Evolutionary conservation across 2,797 vertebrate genomes (phyloP).

Genomic region (Spheniscus humboldti): DNA sequence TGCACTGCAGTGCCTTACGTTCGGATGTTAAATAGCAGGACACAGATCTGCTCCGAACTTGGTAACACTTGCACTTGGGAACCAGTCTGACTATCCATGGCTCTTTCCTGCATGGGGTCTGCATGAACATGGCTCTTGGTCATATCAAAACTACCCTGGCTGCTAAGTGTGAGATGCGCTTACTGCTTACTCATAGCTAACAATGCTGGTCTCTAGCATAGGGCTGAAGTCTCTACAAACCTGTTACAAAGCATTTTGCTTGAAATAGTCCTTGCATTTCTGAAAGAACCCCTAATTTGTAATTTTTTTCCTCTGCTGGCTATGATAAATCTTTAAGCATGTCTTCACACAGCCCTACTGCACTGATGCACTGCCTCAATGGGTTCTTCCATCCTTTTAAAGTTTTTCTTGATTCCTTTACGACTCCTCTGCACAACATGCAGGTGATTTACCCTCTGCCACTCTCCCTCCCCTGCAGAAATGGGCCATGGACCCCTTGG

Average conservation of each 20-base stretch:
- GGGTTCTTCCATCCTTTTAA: not conserved
- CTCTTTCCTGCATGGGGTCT: not conserved
- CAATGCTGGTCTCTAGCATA: not conserved
- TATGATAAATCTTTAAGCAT: not conserved
- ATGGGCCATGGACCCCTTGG: not conserved
- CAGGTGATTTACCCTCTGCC: not conserved
- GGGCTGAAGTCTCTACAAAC: not conserved
- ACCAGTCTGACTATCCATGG: not conserved
- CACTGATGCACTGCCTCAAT: not conserved
- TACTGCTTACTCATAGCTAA: not conserved
- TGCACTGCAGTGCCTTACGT: not conserved
- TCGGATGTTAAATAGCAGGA: not conserved
- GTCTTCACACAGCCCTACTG: not conserved
- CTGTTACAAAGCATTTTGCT: not conserved
- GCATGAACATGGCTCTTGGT: not conserved
- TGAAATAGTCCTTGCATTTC: not conserved
- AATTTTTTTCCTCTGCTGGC: not conserved
- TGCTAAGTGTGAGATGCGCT: not conserved
- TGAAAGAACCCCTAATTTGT: not conserved
- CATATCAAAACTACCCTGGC: not conserved
- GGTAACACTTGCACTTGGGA: not conserved
- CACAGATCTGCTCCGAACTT: not conserved
- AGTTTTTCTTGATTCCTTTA: not conserved
- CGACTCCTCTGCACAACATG: fast-evolving
- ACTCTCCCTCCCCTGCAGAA: not conserved